phyloP scores from a whole-genome alignment of 2,797 vertebrate genomes.

The Manis javanica region DNA sequence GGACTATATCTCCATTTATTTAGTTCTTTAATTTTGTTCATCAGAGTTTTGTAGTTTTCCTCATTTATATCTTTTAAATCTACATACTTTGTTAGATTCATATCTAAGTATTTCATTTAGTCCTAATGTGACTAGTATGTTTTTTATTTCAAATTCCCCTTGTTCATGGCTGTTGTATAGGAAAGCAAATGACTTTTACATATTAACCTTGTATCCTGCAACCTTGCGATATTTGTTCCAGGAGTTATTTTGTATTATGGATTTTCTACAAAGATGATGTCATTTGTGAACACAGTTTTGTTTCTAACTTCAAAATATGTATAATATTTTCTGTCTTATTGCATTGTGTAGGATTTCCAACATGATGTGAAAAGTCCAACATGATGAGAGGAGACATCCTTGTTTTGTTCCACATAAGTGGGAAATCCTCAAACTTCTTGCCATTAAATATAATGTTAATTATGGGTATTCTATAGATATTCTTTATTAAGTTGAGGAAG shows the following conservation, averaged over 20 bases:
- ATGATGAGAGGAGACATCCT: neutral
- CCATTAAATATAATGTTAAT: neutral
- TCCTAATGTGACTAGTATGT: neutral
- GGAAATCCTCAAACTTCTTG: neutral
- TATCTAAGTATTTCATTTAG: neutral
- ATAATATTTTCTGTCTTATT: neutral
- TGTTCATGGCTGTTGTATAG: neutral
- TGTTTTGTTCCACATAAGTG: neutral
- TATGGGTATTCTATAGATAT: neutral
- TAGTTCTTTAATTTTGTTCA: neutral
- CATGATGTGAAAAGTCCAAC: neutral
- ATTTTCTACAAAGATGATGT: neutral
- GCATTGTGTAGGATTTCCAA: neutral
- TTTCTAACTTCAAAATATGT: neutral
- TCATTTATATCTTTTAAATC: neutral
- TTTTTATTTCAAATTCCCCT: neutral
- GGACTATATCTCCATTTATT: neutral
- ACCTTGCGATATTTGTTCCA: neutral
- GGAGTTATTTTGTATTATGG: neutral
- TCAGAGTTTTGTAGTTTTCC: neutral
- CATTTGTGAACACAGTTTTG: neutral
- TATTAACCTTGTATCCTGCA: neutral
- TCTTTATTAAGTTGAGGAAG: neutral
- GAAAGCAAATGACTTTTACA: neutral
- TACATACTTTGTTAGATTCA: neutral